phyloP scores from a whole-genome alignment of 37 sponge, comb jelly and placozoan genomes.

The Hormiphora californensis region DNA sequence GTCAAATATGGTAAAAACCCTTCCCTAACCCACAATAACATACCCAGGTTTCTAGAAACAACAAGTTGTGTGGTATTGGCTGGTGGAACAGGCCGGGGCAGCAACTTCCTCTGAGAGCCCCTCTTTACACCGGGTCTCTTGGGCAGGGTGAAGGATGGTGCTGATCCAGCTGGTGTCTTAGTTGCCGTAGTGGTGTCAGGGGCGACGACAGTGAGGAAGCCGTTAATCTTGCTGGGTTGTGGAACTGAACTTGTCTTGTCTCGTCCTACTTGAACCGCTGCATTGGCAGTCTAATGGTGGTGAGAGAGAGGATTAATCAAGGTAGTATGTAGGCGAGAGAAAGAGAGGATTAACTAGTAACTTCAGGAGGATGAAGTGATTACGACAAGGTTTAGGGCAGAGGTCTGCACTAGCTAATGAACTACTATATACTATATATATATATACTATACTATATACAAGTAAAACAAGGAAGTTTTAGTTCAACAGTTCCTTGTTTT shows the following conservation, averaged over 20 bases:
- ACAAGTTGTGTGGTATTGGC: slow-evolving; percentile 6
- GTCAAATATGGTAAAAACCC: too few species aligned
- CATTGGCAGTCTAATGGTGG: neutral
- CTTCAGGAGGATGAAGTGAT: neutral
- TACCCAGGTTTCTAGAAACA: neutral
- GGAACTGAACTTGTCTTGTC: neutral
- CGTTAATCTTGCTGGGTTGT: neutral
- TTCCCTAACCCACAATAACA: too few species aligned
- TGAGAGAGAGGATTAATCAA: too few species aligned
- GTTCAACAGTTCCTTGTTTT: too few species aligned
- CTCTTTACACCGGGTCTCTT: neutral
- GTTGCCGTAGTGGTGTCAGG: neutral
- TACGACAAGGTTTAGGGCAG: neutral
- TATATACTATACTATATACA: neutral
- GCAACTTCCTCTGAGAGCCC: neutral
- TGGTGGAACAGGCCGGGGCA: neutral
- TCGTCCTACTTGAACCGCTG: neutral
- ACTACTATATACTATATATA: neutral
- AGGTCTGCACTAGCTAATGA: neutral
- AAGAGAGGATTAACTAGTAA: neutral
- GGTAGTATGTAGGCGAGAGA: neutral
- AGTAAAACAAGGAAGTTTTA: too few species aligned
- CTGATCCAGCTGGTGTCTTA: neutral
- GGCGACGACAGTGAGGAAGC: neutral
- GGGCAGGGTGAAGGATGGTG: neutral